Evolutionary conservation across 2,888 invertebrate genomes (phyloP), one percentile per base, ranked within the genome.

Genomic region (Pantelozetes paolii): DNA sequence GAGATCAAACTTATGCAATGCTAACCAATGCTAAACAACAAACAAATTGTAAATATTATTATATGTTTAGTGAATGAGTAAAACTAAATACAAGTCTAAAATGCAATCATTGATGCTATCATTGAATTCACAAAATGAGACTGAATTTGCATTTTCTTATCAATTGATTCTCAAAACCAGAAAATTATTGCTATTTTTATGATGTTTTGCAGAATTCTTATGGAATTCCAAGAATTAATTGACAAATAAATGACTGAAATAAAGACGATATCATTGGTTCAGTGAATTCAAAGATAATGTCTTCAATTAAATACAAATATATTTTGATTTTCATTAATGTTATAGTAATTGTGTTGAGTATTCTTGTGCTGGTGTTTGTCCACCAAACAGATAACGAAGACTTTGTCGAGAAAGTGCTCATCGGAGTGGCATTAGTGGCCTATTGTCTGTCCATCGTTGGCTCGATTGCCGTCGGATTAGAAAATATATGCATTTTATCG

Each of bases 391-490:
- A 67, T 2, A 67, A 67, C 15, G 42, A 36, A n/a, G 42, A 40
- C 13, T 36, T 42, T 1, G 18, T 67, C 9, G 67, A 67, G 32
- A 67, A 67, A 40, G 32, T 54, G 26, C 54, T 73, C 18, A 73
- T 73, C 8, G 69, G n/a, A 36, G 50, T 57, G 23, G 69, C 45
- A 40, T 23, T 71, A 30, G 11, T 73, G 32, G 57, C 70, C 23
- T 73, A 73, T 42, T 26, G 67, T 40, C 50, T 73, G 5, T 69
- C 73, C 2, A 73, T 73, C 13, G 20, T 71, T 15, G 73, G 69
- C 6, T 69, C 73, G 1, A 70, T 73, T 26, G 73, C 70, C 1
- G 57, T 73, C 13, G 73, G 73, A 48, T 54, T 73, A 32, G 73
- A 73, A 42, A 69, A 73, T 50, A 15, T 70, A 54, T 50, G 50